Conservation (phyloP, 2,113 vertebrate species). For the Petaurus breviceps region DNA sequence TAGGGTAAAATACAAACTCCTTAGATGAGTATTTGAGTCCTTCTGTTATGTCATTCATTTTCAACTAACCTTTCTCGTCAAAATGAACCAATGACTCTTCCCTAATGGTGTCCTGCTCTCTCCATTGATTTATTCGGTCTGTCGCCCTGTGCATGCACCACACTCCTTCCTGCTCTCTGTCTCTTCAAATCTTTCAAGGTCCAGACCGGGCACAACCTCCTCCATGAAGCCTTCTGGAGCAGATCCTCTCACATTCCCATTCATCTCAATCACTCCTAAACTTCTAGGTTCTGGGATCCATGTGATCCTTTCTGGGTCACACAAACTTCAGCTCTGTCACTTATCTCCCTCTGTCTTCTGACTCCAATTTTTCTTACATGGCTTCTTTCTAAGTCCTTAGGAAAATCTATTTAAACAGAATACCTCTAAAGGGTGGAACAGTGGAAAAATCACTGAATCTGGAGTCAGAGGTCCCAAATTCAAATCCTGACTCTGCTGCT, state of each 20-base stretch:
- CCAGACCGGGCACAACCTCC: too few species aligned
- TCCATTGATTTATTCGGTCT: background rate
- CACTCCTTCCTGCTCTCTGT: background rate
- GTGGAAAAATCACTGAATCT: background rate
- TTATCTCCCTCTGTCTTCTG: background rate
- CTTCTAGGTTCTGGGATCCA: background rate
- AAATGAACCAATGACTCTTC: background rate
- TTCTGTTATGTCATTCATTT: background rate
- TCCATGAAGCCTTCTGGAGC: background rate
- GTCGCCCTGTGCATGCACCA: background rate
- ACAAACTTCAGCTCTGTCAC: background rate
- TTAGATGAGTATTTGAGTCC: background rate
- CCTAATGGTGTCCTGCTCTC: background rate
- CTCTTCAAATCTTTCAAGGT: background rate
- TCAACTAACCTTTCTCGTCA: background rate
- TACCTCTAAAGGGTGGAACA: background rate
- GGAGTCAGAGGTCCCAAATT: background rate
- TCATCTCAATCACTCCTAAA: background rate
- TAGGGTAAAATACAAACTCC: background rate
- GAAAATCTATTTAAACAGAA: background rate
- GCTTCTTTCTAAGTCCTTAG: background rate
- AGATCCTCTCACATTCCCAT: background rate
- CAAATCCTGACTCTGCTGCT: background rate
- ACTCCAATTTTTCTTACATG: background rate
- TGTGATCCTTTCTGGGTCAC: background rate